These are phyloP conservation scores for Marcusenius ussheri DNA, from an alignment of 2,113 vertebrate species.

Conservation along the genomic window DNA sequence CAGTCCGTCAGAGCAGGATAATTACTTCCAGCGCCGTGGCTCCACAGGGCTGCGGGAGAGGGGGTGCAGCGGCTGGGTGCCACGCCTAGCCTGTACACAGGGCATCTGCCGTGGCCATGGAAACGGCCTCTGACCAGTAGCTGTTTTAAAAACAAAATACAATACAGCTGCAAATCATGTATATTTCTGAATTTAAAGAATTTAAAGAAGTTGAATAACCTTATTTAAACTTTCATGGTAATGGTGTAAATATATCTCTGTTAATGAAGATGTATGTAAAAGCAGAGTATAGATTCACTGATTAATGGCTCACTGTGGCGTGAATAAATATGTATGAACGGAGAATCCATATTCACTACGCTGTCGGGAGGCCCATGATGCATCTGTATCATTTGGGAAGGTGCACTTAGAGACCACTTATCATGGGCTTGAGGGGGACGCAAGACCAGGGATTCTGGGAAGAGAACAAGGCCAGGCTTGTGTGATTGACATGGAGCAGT, in stretches of 20 bases:
- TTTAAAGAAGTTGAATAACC: background rate
- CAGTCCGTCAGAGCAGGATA: background rate
- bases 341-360: background rate
- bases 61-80: background rate
- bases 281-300: background rate
- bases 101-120: background rate
- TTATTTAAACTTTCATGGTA: background rate
- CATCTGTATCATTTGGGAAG: background rate
- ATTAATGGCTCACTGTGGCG: background rate
- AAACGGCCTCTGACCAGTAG: background rate
- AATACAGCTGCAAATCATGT: background rate
- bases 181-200: background rate
- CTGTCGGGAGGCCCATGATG: background rate
- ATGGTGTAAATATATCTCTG: background rate
- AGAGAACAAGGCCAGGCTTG: background rate
- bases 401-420: background rate
- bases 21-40: background rate
- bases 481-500: background rate
- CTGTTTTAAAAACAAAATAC: background rate
- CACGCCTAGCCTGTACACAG: background rate
- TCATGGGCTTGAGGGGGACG: background rate
- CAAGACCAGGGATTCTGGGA: background rate
- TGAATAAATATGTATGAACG: background rate
- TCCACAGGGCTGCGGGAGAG: background rate
- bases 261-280: background rate